Evolutionary conservation across 2,888 invertebrate genomes (phyloP).

Genomic region (Nasonovia ribisnigri): DNA sequence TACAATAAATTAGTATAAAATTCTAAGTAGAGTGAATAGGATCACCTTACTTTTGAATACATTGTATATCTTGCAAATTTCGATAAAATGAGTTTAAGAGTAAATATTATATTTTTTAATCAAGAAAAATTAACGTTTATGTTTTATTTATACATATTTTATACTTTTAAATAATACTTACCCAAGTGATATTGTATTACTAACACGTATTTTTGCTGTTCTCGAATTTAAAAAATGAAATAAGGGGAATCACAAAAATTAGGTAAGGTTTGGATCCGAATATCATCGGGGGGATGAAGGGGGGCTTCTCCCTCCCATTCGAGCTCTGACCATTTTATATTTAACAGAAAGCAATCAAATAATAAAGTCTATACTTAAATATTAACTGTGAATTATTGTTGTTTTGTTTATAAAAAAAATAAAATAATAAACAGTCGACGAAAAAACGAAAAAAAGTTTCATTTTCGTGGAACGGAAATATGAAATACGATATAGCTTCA

Average conservation of each 20-base stretch:
- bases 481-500: not conserved
- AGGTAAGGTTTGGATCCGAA: too few species aligned
- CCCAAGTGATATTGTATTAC: not conserved
- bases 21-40: too few species aligned
- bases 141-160: not conserved
- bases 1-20: not conserved
- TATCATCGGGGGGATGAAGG: too few species aligned
- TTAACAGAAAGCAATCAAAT: not conserved
- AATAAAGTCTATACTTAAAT: not conserved
- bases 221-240: not conserved
- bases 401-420: not conserved
- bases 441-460: not conserved
- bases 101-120: not conserved
- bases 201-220: not conserved
- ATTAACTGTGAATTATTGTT: not conserved
- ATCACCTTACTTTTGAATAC: too few species aligned
- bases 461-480: not conserved
- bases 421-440: not conserved
- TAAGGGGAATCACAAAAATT: not conserved
- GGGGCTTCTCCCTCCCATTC: too few species aligned
- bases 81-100: not conserved
- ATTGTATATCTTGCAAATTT: not conserved
- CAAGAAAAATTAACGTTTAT: not conserved
- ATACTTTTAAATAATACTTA: not conserved
- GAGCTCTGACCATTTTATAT: not conserved